Conservation (phyloP, 2,113 vertebrate genomes). For the Grammomys surdaster region DNA sequence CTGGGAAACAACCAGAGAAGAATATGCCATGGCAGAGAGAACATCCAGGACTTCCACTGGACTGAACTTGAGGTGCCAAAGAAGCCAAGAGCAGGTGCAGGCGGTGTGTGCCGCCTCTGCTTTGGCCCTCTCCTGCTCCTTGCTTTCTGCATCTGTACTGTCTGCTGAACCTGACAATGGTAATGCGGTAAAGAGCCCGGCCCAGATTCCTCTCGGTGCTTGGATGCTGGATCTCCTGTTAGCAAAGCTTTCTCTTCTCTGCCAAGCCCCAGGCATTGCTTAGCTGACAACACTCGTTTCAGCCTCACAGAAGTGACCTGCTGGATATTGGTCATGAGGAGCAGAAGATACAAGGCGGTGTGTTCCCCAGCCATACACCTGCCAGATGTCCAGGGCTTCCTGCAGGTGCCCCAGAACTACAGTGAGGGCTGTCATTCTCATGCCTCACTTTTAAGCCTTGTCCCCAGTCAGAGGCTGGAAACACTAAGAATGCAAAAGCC, state of each 20-base stretch:
- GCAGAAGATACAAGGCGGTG: constrained; percentile 36
- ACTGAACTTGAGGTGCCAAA: background rate
- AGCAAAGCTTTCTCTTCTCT: background rate
- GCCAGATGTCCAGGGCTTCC: background rate
- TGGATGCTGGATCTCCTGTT: background rate
- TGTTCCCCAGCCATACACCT: background rate
- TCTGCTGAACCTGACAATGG: background rate
- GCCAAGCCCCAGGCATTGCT: background rate
- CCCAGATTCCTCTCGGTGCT: background rate
- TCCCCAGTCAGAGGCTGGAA: background rate
- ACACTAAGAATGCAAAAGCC: background rate
- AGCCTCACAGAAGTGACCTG: background rate
- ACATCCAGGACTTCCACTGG: background rate
- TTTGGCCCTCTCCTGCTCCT: background rate
- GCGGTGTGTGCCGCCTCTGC: background rate
- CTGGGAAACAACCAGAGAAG: background rate
- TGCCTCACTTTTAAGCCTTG: background rate
- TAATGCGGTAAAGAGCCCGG: background rate
- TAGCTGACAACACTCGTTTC: background rate
- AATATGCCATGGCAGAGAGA: background rate
- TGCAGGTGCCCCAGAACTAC: background rate
- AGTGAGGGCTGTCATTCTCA: background rate
- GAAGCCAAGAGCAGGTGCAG: background rate
- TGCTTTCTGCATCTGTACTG: background rate
- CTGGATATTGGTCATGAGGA: background rate